Conservation (phyloP, 2,113 vertebrate species). For the Steatornis caripensis region DNA sequence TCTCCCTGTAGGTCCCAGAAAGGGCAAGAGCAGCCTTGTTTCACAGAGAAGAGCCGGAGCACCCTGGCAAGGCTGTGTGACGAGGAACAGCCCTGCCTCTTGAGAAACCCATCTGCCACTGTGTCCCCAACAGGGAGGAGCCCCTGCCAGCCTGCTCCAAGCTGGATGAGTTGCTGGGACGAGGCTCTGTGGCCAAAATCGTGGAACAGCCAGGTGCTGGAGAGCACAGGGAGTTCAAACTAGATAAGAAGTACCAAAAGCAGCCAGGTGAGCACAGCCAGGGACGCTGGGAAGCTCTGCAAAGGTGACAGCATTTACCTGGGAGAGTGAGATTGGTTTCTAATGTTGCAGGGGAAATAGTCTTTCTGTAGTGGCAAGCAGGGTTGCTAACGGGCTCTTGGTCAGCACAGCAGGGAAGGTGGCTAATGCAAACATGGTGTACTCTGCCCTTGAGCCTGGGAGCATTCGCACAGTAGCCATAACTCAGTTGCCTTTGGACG, state of each 20-base stretch:
- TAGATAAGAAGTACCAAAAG: slow-evolving; percentile 58
- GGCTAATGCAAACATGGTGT: neutral
- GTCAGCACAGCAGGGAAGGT: rapidly evolving
- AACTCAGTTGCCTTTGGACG: rapidly evolving
- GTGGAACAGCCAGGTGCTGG: slow-evolving; percentile 66
- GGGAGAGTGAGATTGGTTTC: rapidly evolving
- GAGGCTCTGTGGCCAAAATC: slow-evolving; percentile 65
- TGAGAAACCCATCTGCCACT: neutral
- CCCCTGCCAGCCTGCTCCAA: slow-evolving; percentile 75
- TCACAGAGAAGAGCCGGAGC: neutral
- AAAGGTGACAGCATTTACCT: neutral
- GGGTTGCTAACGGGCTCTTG: neutral
- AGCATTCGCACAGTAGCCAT: neutral
- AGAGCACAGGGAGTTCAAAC: slow-evolving; percentile 67
- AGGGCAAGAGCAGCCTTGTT: neutral
- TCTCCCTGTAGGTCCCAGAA: neutral
- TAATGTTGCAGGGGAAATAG: neutral
- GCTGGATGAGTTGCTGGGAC: slow-evolving; percentile 84
- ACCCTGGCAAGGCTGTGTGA: neutral
- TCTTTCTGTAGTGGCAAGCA: neutral
- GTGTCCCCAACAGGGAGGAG: slow-evolving; percentile 41
- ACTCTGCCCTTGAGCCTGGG: neutral
- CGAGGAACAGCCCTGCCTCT: neutral
- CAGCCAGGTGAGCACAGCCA: slow-evolving; percentile 41
- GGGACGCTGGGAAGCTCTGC: neutral